Conservation (phyloP, 30 jellyfish, hydroid and myxozoan species). For the Hydractinia echinata region DNA sequence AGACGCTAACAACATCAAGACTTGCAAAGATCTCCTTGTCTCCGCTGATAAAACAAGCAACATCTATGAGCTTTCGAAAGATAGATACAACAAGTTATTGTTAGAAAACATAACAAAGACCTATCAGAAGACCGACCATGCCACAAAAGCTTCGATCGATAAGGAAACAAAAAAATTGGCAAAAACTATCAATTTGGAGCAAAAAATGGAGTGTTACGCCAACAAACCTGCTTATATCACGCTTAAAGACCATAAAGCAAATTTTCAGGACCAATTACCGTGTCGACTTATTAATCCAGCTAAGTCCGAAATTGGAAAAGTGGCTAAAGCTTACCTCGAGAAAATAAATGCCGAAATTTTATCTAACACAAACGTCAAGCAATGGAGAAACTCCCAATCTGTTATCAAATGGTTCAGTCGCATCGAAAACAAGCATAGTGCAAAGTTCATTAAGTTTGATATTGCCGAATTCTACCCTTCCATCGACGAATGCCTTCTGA, state of each 20-base stretch:
- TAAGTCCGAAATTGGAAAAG: not conserved
- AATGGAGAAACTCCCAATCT: not conserved
- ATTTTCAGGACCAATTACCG: not conserved
- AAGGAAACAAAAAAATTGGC: not conserved
- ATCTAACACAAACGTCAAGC: not conserved
- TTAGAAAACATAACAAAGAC: no score
- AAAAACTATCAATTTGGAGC: not conserved
- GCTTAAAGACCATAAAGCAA: conserved; percentile 2
- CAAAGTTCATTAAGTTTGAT: conserved; percentile 6
- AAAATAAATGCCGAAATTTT: not conserved
- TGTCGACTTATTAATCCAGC: conserved; percentile 2
- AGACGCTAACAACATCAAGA: no score
- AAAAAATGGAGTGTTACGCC: conserved; percentile 1
- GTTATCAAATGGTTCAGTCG: not conserved
- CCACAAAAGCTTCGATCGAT: not conserved
- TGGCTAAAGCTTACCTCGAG: no score
- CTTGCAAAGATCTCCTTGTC: no score
- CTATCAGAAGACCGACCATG: not conserved
- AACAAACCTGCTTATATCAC: conserved; percentile 2
- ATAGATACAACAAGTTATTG: no score
- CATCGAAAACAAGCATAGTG: not conserved
- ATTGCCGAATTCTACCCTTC: not conserved
- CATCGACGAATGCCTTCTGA: no score
- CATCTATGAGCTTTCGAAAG: no score
- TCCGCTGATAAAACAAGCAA: no score